Conservation (phyloP, 1,140 invertebrate species). For the Drosophila ficusphila region DNA sequence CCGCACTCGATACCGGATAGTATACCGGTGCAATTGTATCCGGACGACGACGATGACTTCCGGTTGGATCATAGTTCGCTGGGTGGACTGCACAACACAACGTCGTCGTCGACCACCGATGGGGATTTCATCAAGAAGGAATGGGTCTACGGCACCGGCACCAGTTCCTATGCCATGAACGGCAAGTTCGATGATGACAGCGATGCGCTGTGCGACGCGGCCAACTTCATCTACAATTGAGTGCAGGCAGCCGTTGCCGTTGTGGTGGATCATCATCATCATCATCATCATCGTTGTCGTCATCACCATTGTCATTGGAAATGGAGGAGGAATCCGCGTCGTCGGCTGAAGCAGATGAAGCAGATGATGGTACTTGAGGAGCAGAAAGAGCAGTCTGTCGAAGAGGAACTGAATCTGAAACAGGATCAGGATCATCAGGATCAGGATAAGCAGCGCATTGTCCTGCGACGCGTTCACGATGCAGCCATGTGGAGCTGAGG, state of each 20-base stretch:
- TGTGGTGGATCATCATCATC: background rate
- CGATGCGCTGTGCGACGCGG: conserved; percentile 80
- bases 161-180: conserved; percentile 81
- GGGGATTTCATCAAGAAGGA: conserved; percentile 83
- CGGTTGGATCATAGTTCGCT: conserved; percentile 79
- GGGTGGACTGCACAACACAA: conserved; percentile 75
- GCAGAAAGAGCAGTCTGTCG: background rate
- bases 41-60: conserved; percentile 81
- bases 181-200: conserved; percentile 83
- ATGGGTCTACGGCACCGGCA: conserved; percentile 78
- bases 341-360: background rate
- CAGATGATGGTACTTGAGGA: too few species aligned
- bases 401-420: too few species aligned
- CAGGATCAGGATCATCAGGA: too few species aligned
- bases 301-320: background rate
- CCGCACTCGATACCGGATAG: conserved; percentile 82
- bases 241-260: background rate
- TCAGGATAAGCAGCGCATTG: conserved; percentile 3
- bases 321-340: background rate
- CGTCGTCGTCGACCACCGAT: conserved; percentile 77
- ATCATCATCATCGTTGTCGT: background rate
- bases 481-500: conserved; percentile 36
- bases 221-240: conserved; percentile 83
- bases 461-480: conserved; percentile 34
- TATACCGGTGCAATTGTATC: conserved; percentile 80